Conservation (phyloP, 1,140 invertebrate species). For the Drosophila oshimai region DNA sequence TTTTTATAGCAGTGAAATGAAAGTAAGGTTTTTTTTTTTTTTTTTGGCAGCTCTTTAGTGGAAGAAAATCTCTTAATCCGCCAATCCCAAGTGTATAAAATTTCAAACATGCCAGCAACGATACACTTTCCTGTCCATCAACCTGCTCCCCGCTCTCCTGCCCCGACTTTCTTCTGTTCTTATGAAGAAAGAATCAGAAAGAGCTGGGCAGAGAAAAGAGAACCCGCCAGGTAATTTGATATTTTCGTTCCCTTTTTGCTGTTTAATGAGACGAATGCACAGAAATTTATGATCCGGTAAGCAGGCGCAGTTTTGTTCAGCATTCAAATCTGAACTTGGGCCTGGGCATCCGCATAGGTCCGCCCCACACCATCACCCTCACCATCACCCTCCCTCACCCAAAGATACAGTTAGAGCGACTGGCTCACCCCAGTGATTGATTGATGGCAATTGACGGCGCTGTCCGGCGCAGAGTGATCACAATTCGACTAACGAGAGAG, state of each 20-base stretch:
- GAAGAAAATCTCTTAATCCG: slow-evolving; percentile 71
- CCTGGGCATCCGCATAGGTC: slow-evolving; percentile 1
- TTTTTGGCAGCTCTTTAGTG: slow-evolving; percentile 39
- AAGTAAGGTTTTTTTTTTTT: slow-evolving; percentile 9
- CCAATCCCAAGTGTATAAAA: slow-evolving; percentile 74
- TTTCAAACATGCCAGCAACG: slow-evolving; percentile 76
- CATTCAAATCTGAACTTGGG: slow-evolving; percentile 53
- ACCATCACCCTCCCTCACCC: not conserved
- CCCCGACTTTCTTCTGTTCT: slow-evolving; percentile 35
- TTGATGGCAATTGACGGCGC: slow-evolving; percentile 68
- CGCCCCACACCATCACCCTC: not conserved
- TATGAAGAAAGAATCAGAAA: slow-evolving; percentile 32
- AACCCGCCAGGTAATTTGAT: slow-evolving; percentile 63
- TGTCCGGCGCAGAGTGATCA: slow-evolving; percentile 45
- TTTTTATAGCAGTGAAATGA: slow-evolving; percentile 3
- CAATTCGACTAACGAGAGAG: slow-evolving; percentile 66
- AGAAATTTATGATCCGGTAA: slow-evolving; percentile 82
- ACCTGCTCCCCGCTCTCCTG: slow-evolving; percentile 3
- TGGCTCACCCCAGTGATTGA: slow-evolving; percentile 48
- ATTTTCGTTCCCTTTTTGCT: slow-evolving; percentile 76
- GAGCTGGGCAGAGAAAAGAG: not conserved
- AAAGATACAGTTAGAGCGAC: slow-evolving; percentile 33
- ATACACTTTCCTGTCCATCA: slow-evolving; percentile 80
- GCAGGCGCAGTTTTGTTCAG: slow-evolving; percentile 80
- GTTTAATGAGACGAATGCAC: slow-evolving; percentile 82